Conservation (phyloP, 2,888 invertebrate species). For the Acanthosoma haemorrhoidale region DNA sequence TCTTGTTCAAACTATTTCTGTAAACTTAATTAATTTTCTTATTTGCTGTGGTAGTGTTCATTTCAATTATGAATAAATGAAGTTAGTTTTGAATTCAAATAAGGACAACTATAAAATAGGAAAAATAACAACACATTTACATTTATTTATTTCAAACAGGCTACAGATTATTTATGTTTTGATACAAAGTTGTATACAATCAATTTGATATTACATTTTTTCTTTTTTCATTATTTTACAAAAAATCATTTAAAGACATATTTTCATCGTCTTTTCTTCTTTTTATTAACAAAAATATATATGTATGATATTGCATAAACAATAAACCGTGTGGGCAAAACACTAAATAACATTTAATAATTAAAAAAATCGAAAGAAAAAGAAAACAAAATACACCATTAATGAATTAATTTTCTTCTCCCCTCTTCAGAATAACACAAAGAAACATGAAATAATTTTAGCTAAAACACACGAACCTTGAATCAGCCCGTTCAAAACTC, state of each 20-base stretch:
- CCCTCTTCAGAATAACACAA: neutral
- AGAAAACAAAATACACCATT: neutral
- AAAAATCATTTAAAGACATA: constrained; percentile 24
- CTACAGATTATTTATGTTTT: constrained; percentile 25
- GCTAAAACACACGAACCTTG: neutral
- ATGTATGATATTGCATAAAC: constrained; percentile 27
- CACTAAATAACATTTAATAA: neutral
- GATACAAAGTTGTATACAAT: constrained; percentile 30
- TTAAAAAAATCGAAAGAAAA: neutral
- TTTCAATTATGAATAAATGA: neutral
- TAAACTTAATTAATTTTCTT: too few species aligned
- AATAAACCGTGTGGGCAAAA: constrained; percentile 16
- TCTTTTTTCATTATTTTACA: constrained; percentile 22
- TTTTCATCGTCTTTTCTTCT: constrained; percentile 20
- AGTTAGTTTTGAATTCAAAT: neutral
- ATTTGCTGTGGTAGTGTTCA: too few species aligned
- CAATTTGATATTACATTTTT: constrained; percentile 19
- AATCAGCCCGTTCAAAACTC: neutral
- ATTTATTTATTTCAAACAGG: constrained; percentile 29
- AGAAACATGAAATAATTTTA: neutral
- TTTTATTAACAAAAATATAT: constrained; percentile 30
- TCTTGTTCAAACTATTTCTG: too few species aligned
- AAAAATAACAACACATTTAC: constrained; percentile 30
- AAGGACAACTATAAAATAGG: neutral
- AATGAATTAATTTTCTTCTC: neutral